Evolutionary conservation across 2,797 vertebrate genomes (phyloP).

Genomic region (Paratrypauchen microcephalus): DNA sequence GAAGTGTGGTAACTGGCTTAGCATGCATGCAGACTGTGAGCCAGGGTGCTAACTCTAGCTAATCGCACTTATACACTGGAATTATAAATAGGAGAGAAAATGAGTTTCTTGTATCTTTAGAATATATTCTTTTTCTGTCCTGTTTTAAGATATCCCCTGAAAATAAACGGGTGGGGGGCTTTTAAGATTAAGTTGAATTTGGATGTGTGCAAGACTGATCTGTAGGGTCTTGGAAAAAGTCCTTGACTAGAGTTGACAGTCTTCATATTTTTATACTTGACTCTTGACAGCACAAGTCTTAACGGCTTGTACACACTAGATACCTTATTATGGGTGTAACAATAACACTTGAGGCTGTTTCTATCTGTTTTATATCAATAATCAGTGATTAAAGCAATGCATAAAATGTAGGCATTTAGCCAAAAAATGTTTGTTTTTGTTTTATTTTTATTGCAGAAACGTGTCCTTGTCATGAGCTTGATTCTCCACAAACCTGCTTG

Average conservation of each 20-base stretch:
- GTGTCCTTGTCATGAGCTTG: no score
- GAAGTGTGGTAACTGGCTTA: conserved; percentile 36
- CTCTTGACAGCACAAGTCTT: background rate
- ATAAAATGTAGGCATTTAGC: no score
- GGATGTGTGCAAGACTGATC: conserved; percentile 16
- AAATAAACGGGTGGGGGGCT: conserved; percentile 15
- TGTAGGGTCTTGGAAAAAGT: conserved; percentile 42
- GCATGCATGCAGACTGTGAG: conserved; percentile 29
- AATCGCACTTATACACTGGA: conserved; percentile 23
- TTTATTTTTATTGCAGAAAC: no score
- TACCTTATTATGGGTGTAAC: background rate
- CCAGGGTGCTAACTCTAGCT: conserved; percentile 29
- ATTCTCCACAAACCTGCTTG: no score
- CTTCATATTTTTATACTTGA: conserved; percentile 34
- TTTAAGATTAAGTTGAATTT: conserved; percentile 30
- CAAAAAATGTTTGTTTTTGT: no score
- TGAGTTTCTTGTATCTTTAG: background rate
- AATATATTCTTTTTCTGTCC: background rate
- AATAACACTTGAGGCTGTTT: no score
- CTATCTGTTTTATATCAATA: background rate
- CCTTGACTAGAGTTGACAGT: conserved; percentile 60
- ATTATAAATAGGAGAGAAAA: conserved; percentile 7
- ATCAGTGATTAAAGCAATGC: background rate
- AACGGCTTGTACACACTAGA: background rate
- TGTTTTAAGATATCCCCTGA: conserved; percentile 9